phyloP scores from a whole-genome alignment of 1,140 invertebrate species.

The Tetragonula clypearis region DNA sequence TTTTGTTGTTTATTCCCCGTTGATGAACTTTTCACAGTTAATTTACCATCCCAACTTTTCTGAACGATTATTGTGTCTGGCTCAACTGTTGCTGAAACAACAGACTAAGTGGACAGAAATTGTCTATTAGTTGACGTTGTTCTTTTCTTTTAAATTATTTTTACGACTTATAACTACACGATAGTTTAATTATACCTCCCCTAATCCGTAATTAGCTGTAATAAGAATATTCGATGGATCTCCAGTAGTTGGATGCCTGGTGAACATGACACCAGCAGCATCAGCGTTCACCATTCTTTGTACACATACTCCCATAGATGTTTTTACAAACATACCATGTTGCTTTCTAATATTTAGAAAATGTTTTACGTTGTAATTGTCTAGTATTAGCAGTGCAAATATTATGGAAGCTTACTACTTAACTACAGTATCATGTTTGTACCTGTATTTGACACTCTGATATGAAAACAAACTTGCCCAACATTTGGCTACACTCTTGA shows the following conservation, averaged over 20 bases:
- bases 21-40: conserved; percentile 80
- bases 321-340: conserved; percentile 85
- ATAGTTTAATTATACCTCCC: conserved; percentile 84
- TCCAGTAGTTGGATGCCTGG: conserved; percentile 87
- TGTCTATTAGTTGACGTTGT: neutral
- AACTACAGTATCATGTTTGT: neutral
- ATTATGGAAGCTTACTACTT: neutral
- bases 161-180: neutral
- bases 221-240: conserved; percentile 87
- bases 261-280: conserved; percentile 91
- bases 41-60: conserved; percentile 78
- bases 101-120: conserved; percentile 83
- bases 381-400: neutral
- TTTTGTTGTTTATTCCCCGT: conserved; percentile 84
- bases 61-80: conserved; percentile 87
- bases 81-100: conserved; percentile 89
- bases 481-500: conserved; percentile 85
- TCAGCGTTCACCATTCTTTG: conserved; percentile 89
- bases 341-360: conserved; percentile 78
- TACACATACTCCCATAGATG: conserved; percentile 90
- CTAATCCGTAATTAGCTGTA: conserved; percentile 91
- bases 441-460: conserved; percentile 88
- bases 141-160: neutral
- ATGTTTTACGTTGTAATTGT: neutral
- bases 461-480: conserved; percentile 91